A percentile compares a stretch with the other conserved stretches of the same genome.
Evolutionary conservation across 2,888 invertebrate species (phyloP).

Genomic region (Hesperia comma): DNA sequence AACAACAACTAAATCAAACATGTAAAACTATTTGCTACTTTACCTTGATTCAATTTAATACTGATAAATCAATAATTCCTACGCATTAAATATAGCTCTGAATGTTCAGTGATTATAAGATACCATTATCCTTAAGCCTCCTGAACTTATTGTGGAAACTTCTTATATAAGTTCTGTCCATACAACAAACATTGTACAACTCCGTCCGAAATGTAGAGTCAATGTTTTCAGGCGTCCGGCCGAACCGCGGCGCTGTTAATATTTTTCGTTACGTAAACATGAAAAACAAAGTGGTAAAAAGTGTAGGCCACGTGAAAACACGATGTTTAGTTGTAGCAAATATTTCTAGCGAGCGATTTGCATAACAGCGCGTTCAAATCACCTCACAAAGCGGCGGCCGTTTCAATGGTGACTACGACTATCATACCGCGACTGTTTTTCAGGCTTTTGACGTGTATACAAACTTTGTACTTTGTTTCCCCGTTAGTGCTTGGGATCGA

Average conservation of each 20-base stretch:
- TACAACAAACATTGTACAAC: too few relatives aligned
- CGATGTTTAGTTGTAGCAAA: conserved; percentile 42
- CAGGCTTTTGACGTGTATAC: conserved; percentile 21
- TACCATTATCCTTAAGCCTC: too few relatives aligned
- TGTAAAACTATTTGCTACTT: too few relatives aligned
- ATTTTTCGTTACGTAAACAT: conserved; percentile 32
- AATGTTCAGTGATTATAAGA: too few relatives aligned
- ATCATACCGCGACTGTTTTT: conserved; percentile 27
- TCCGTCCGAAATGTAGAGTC: too few relatives aligned
- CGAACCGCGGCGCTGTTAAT: conserved; percentile 20
- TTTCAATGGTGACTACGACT: conserved; percentile 27
- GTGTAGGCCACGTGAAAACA: conserved; percentile 40
- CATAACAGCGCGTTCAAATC: conserved; percentile 35
- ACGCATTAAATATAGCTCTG: too few relatives aligned
- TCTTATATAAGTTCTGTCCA: too few relatives aligned
- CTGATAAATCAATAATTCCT: too few relatives aligned
- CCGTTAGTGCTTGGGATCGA: not conserved
- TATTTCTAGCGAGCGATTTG: conserved; percentile 38
- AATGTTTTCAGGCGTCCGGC: too few relatives aligned
- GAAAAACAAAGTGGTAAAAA: conserved; percentile 34
- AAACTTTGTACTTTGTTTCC: conserved; percentile 8
- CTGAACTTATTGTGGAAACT: too few relatives aligned
- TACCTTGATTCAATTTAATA: too few relatives aligned
- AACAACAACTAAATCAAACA: too few relatives aligned
- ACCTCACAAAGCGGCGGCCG: conserved; percentile 25